These are phyloP conservation scores for Clistopyga incitator DNA, from an alignment of 2,888 invertebrate genomes.

Conservation along the genomic window DNA sequence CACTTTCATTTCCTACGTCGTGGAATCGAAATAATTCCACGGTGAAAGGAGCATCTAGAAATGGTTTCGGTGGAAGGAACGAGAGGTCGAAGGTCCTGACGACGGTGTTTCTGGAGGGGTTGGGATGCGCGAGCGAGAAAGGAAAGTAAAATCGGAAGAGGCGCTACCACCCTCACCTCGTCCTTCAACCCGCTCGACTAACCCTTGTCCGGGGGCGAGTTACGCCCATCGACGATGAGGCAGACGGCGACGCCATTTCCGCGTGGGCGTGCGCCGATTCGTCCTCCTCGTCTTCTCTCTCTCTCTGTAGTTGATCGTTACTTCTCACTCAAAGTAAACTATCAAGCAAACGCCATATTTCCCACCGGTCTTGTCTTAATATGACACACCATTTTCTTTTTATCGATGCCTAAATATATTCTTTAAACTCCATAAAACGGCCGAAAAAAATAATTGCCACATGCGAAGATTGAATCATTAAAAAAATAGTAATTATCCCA, in stretches of 20 bases:
- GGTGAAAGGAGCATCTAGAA: slow-evolving; percentile 17
- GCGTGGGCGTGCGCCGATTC: slow-evolving; percentile 79
- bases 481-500: no score
- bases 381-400: neutral
- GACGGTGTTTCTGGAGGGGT: neutral
- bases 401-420: neutral
- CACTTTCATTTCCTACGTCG: slow-evolving; percentile 60
- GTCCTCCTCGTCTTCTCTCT: slow-evolving; percentile 30
- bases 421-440: no score
- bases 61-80: slow-evolving; percentile 9
- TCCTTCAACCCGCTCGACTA: slow-evolving; percentile 57
- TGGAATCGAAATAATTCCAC: slow-evolving; percentile 63
- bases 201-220: slow-evolving; percentile 58
- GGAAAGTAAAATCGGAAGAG: slow-evolving; percentile 57
- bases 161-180: slow-evolving; percentile 43
- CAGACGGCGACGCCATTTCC: slow-evolving; percentile 82
- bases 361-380: neutral
- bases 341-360: slow-evolving; percentile 29
- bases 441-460: no score
- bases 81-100: slow-evolving; percentile 41
- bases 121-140: slow-evolving; percentile 33
- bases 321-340: slow-evolving; percentile 19
- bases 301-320: slow-evolving; percentile 29
- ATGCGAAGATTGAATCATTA: no score
- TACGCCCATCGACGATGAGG: slow-evolving; percentile 68